phyloP scores from a whole-genome alignment of 1,140 invertebrate species.

The Eubasilissa regina region DNA sequence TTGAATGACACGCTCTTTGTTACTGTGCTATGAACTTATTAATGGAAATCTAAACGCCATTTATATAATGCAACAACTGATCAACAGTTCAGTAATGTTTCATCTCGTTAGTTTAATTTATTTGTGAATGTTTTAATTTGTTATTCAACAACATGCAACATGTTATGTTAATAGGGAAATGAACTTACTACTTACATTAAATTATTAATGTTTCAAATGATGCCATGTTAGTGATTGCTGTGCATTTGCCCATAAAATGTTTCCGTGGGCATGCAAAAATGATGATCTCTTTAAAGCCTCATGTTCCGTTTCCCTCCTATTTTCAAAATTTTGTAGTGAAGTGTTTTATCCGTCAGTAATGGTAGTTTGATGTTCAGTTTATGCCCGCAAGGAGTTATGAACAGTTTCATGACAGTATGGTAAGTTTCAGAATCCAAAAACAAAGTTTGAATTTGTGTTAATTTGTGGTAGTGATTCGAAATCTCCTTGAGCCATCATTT shows the following conservation, averaged over 20 bases:
- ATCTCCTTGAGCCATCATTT: constrained; percentile 59
- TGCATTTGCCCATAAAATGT: constrained; percentile 48
- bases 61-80: constrained; percentile 43
- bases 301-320: constrained; percentile 45
- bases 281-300: constrained; percentile 57
- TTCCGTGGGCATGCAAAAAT: constrained; percentile 58
- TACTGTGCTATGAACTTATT: constrained; percentile 25
- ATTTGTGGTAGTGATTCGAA: constrained; percentile 55
- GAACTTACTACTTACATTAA: background rate
- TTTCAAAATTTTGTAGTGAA: constrained; percentile 23
- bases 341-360: constrained; percentile 50
- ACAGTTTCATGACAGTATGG: constrained; percentile 91
- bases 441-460: constrained; percentile 47
- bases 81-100: constrained; percentile 62
- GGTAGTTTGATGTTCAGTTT: constrained; percentile 77
- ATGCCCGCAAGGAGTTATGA: constrained; percentile 89
- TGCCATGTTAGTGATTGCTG: constrained; percentile 1
- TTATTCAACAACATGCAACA: constrained; percentile 5
- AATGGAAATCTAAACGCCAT: background rate
- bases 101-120: constrained; percentile 63
- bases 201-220: constrained; percentile 3
- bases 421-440: constrained; percentile 75
- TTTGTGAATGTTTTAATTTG: constrained; percentile 60
- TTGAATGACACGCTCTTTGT: constrained; percentile 35
- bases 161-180: background rate